These are phyloP conservation scores for Drosophila quinaria DNA, from an alignment of 2,888 invertebrate genomes.

Conservation along the genomic window DNA sequence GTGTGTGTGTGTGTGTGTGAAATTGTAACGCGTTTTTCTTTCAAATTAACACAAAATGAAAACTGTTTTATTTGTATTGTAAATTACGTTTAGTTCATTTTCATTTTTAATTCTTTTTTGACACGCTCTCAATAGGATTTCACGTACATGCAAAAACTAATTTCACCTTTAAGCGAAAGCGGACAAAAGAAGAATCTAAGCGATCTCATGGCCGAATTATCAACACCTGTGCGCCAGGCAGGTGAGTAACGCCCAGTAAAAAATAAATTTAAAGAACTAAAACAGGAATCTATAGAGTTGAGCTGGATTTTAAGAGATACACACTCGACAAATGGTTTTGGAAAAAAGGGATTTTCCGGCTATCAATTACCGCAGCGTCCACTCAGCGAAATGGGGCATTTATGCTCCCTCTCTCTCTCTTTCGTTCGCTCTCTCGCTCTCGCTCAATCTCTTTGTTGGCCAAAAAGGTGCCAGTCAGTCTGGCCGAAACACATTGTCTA, in stretches of 20 bases:
- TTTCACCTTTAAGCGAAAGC: slow-evolving; percentile 81
- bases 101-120: slow-evolving; percentile 21
- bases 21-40: slow-evolving; percentile 5
- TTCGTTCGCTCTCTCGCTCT: neutral
- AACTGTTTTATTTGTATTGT: slow-evolving; percentile 18
- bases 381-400: slow-evolving; percentile 40
- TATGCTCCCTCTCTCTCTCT: neutral
- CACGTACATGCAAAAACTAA: slow-evolving; percentile 84
- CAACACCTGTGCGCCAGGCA: slow-evolving; percentile 84
- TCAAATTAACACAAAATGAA: slow-evolving; percentile 1
- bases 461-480: slow-evolving; percentile 83
- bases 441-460: neutral
- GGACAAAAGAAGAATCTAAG: slow-evolving; percentile 84
- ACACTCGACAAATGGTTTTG: slow-evolving; percentile 7
- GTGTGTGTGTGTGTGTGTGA: neutral
- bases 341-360: slow-evolving; percentile 44
- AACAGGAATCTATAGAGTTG: slow-evolving; percentile 1
- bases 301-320: neutral
- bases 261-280: neutral
- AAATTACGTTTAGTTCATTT: slow-evolving; percentile 5
- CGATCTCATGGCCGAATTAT: slow-evolving; percentile 84
- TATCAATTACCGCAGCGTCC: slow-evolving; percentile 65
- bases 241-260: slow-evolving; percentile 74
- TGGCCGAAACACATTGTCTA: slow-evolving; percentile 59
- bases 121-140: slow-evolving; percentile 80